Conservation (phyloP, 1,140 invertebrate genomes). For the Diplogasteroides magnus region DNA sequence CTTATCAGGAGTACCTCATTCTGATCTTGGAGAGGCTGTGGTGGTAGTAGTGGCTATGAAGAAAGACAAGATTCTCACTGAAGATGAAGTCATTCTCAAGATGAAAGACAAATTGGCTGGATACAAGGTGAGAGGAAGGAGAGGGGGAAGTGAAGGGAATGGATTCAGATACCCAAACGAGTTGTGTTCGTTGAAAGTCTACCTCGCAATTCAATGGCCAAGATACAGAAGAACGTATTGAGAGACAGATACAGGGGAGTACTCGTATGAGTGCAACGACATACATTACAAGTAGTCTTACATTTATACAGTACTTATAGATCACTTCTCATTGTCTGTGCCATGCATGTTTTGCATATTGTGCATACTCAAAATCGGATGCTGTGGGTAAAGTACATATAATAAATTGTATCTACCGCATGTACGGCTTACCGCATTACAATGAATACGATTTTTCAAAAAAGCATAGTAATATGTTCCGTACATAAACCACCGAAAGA, state of each 20-base stretch:
- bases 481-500: too few relatives aligned
- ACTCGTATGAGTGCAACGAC: constrained; percentile 32
- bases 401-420: too few relatives aligned
- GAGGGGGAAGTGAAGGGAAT: neutral
- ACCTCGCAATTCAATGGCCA: constrained; percentile 50
- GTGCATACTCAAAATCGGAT: too few relatives aligned
- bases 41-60: constrained; percentile 41
- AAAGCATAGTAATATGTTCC: too few relatives aligned
- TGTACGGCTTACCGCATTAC: too few relatives aligned
- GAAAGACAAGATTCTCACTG: neutral
- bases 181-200: constrained; percentile 42
- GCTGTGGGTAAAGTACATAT: too few relatives aligned
- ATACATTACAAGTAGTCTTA: too few relatives aligned
- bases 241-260: constrained; percentile 44
- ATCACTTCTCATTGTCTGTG: too few relatives aligned
- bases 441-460: too few relatives aligned
- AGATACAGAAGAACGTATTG: constrained; percentile 52
- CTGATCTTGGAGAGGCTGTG: constrained; percentile 53
- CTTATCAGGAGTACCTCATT: constrained; percentile 42
- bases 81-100: too few relatives aligned
- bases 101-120: constrained; percentile 21
- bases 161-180: constrained; percentile 35
- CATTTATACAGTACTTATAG: too few relatives aligned
- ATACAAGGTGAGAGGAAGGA: constrained; percentile 13
- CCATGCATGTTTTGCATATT: too few relatives aligned